Evolutionary conservation across 2,797 vertebrate species (phyloP).

Genomic region (Pseudotriccus pelzelni): DNA sequence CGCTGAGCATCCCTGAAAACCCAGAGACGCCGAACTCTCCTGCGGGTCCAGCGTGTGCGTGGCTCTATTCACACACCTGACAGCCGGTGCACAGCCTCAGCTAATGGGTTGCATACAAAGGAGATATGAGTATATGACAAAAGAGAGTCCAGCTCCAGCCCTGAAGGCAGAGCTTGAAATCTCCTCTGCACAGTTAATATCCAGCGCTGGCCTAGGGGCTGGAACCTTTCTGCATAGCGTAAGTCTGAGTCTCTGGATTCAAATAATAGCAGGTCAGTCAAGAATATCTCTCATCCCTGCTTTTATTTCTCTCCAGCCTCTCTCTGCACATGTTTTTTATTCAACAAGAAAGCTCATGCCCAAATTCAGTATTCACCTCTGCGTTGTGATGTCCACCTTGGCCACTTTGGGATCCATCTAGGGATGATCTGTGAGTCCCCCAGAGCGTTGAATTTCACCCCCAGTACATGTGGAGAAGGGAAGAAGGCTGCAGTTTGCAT

Average conservation of each 20-base stretch:
- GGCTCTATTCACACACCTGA: neutral
- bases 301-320: neutral
- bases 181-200: neutral
- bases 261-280: neutral
- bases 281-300: neutral
- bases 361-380: neutral
- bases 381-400: neutral
- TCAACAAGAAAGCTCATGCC: neutral
- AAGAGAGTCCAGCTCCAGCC: neutral
- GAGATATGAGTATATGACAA: neutral
- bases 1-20: neutral
- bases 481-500: constrained; percentile 27
- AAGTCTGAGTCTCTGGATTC: neutral
- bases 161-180: constrained; percentile 19
- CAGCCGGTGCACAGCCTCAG: neutral
- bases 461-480: neutral
- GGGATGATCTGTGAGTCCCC: neutral
- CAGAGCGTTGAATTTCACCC: neutral
- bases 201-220: neutral
- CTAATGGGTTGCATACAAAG: neutral
- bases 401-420: fast-evolving
- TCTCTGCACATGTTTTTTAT: neutral
- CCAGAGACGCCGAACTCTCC: neutral
- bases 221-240: neutral
- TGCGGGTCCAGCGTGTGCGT: neutral